Evolutionary conservation across 2,797 vertebrate species (phyloP).

Genomic region (Pseudomugil gertrudae): DNA sequence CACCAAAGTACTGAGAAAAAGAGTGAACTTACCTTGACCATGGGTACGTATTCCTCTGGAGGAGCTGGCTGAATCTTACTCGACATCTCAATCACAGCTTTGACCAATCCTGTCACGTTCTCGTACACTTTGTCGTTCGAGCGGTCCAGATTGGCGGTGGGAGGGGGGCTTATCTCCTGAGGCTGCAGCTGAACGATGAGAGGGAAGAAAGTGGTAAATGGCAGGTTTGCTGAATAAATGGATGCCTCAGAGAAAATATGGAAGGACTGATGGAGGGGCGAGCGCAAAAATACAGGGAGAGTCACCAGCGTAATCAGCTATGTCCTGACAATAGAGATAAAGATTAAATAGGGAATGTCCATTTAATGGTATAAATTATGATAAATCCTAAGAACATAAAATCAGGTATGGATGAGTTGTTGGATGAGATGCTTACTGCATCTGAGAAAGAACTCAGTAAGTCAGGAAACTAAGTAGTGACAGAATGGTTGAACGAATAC

Average conservation of each 20-base stretch:
- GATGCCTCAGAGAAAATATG: background rate
- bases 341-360: conserved; percentile 5
- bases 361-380: background rate
- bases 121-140: conserved; percentile 99
- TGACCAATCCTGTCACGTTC: conserved; percentile 96
- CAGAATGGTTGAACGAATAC: conserved; percentile 2
- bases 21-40: conserved; percentile 93
- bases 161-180: conserved; percentile 97
- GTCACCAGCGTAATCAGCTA: background rate
- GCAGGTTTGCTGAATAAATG: background rate
- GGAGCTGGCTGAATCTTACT: conserved; percentile 97
- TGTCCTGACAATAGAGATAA: background rate
- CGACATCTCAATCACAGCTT: conserved; percentile 99
- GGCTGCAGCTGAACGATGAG: conserved; percentile 88
- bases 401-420: background rate
- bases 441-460: conserved; percentile 1
- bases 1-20: background rate
- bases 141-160: conserved; percentile 96
- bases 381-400: background rate
- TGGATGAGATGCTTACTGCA: too few relatives aligned
- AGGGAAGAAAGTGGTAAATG: conserved; percentile 23
- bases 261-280: background rate
- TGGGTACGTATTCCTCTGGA: conserved; percentile 96
- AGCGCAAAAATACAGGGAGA: conserved; percentile 1
- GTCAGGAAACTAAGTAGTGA: background rate